Evolutionary conservation across 2,113 vertebrate genomes (phyloP), one percentile per base, ranked within the genome.

Genomic region (Ceratotherium simum): DNA sequence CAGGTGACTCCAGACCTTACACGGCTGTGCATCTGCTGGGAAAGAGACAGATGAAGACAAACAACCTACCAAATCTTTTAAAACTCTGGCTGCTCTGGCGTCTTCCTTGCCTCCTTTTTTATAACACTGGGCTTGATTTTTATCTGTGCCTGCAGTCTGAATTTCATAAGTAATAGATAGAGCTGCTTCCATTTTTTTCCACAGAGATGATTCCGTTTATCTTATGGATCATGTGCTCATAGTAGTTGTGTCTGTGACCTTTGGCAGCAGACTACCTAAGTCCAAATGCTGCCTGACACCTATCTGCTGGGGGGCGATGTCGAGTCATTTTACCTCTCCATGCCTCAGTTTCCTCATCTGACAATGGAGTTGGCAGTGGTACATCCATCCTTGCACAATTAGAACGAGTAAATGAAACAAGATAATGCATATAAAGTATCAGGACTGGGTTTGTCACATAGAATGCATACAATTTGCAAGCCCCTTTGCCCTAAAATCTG

Each of bases 31-130:
- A 3, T 48, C 51, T 33, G 5, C 1, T 56, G 27, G 48, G 42
- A 72, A 72, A 9, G 27, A 95, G 20, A 90, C 1, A 29, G 14
- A 6, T 0, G 58, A 54, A 48, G 42, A 1, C 25, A 39, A 64
- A 31, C 25, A 6, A 11, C 12, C 33, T 18, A 13, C 60, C 46
- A n/a, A 3, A 39, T 17, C 12, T 88, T 58, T 51, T 65, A 25
- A 75, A n/a, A 51, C 18, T 54, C n/a, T 2, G 0, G 31, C 1
- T 2, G 1, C 33, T 70, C 21, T 27, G 1, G 6, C 39, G 62
- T 85, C 13, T 9, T 14, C 58, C 48, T 12, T 36, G 12, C 23
- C 16, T 3, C 62, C 69, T 21, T 36, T 85, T 70, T 58, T 46
- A 2, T n/a, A 36, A 25, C 3, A 1, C 20, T 8, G 70, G 78